Percentiles rank a stretch among this genome's conserved stretches.
phyloP scores from a whole-genome alignment of 1,140 invertebrate genomes.

The Macrotrachela quadricornifera region DNA sequence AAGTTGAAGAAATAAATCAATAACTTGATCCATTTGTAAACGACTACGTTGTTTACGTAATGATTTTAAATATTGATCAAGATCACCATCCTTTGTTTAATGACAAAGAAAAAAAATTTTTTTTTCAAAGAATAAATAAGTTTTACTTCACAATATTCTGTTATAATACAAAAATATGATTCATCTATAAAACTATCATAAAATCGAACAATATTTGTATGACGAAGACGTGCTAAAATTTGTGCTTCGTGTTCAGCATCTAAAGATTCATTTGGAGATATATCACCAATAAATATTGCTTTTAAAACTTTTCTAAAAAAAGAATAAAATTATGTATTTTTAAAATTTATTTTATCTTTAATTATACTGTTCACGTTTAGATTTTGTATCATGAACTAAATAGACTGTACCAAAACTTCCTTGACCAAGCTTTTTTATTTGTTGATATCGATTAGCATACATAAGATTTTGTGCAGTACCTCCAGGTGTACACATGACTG shows the following conservation, averaged over 20 bases:
- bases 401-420: constrained; percentile 4
- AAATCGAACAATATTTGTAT: constrained; percentile 27
- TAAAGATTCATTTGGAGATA: constrained; percentile 29
- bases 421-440: constrained; percentile 16
- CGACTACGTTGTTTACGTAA: constrained; percentile 16
- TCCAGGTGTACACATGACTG: too few relatives aligned
- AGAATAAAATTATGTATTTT: not conserved
- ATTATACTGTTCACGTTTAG: constrained; percentile 9
- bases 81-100: constrained; percentile 20
- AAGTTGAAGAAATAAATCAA: constrained; percentile 29
- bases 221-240: constrained; percentile 20
- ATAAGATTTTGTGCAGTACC: too few relatives aligned
- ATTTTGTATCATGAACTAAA: constrained; percentile 10
- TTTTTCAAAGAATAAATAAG: too few relatives aligned
- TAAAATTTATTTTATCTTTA: constrained; percentile 2
- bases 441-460: constrained; percentile 16
- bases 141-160: constrained; percentile 31
- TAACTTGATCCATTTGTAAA: constrained; percentile 19
- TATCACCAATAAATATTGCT: constrained; percentile 24
- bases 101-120: too few relatives aligned
- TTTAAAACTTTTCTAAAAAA: constrained; percentile 24
- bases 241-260: constrained; percentile 25
- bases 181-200: constrained; percentile 26
- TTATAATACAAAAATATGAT: constrained; percentile 30
- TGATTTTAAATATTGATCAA: constrained; percentile 22